A percentile compares a stretch with the other conserved stretches of the same genome.
Conservation (phyloP, 2,888 invertebrate genomes). For the Drosophila longiperda region DNA sequence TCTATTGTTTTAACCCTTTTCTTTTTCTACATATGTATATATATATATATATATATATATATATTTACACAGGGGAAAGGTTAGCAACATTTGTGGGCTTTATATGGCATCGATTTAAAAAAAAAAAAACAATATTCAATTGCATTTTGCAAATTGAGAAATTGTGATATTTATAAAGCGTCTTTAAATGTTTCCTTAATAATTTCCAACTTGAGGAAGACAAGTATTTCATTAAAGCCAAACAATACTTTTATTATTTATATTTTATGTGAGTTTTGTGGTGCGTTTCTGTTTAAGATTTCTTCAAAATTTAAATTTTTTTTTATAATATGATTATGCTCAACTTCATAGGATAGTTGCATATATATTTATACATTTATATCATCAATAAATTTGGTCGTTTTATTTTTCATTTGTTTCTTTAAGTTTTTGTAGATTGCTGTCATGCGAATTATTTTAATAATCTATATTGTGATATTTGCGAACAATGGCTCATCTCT, state of each 20-base stretch:
- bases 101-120: slow-evolving; percentile 64
- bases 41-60: slow-evolving; percentile 22
- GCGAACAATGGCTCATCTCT: slow-evolving; percentile 7
- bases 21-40: slow-evolving; percentile 19
- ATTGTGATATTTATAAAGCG: slow-evolving; percentile 12
- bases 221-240: not conserved
- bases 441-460: slow-evolving; percentile 76
- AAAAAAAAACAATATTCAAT: slow-evolving; percentile 22
- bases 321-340: not conserved
- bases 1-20: slow-evolving; percentile 79
- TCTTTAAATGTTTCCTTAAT: slow-evolving; percentile 25
- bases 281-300: not conserved
- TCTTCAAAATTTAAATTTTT: not conserved
- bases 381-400: not conserved
- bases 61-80: slow-evolving; percentile 2
- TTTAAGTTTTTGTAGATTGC: not conserved
- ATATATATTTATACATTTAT: not conserved
- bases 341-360: not conserved
- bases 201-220: not conserved
- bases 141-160: slow-evolving; percentile 34
- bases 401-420: not conserved
- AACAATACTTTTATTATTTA: not conserved
- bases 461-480: slow-evolving; percentile 43
- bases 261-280: not conserved
- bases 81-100: slow-evolving; percentile 57